A percentile compares a stretch with the other conserved stretches of the same genome.
Evolutionary conservation across 1,140 invertebrate species (phyloP).

Genomic region (Aleiodes sp.): DNA sequence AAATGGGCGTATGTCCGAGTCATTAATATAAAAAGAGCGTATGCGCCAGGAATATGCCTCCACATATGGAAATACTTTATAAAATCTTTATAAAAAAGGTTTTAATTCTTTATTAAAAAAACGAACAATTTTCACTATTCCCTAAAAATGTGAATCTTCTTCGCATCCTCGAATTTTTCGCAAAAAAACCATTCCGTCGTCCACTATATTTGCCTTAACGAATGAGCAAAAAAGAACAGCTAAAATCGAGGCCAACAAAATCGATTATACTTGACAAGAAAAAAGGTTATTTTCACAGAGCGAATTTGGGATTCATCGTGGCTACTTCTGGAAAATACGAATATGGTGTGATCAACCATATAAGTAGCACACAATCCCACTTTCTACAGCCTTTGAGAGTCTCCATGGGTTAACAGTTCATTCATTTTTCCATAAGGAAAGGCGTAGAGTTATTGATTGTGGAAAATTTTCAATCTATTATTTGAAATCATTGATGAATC

Average conservation of each 20-base stretch:
- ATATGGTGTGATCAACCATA: slow-evolving; percentile 27
- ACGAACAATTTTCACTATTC: too few relatives aligned
- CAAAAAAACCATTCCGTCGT: too few relatives aligned
- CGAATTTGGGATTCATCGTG: slow-evolving; percentile 27
- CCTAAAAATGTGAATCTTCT: too few relatives aligned
- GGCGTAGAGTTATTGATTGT: background rate
- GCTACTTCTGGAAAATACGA: background rate
- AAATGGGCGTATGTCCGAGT: too few relatives aligned
- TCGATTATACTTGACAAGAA: background rate
- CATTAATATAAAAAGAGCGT: too few relatives aligned
- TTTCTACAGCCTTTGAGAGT: slow-evolving; percentile 26
- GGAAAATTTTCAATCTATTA: background rate
- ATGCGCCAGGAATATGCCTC: too few relatives aligned
- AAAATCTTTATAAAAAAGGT: too few relatives aligned
- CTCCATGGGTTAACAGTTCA: background rate
- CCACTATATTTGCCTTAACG: background rate
- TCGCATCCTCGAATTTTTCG: too few relatives aligned
- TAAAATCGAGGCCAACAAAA: background rate
- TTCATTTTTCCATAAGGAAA: slow-evolving; percentile 11
- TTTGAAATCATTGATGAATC: too few relatives aligned
- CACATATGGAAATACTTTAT: too few relatives aligned
- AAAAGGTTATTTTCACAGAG: background rate
- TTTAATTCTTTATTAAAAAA: too few relatives aligned
- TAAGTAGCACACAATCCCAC: slow-evolving; percentile 32
- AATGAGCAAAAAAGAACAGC: background rate